phyloP scores from a whole-genome alignment of 1,140 invertebrate genomes.

The Drosophila nigrodunni region DNA sequence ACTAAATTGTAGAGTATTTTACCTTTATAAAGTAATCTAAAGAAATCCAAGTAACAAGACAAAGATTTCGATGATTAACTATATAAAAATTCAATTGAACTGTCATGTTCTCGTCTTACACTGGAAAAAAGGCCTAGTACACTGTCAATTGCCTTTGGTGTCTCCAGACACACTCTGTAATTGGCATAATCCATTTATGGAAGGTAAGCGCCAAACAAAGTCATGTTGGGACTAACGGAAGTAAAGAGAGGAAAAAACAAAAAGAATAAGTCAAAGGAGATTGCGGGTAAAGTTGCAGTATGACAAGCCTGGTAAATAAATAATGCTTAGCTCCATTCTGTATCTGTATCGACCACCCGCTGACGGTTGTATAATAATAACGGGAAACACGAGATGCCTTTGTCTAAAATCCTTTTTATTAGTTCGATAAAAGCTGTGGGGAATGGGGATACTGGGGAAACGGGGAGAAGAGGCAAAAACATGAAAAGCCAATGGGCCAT shows the following conservation, averaged over 20 bases:
- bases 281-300: conserved; percentile 63
- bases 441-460: neutral
- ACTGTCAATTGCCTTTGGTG: neutral
- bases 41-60: neutral
- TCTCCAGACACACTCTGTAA: conserved; percentile 55
- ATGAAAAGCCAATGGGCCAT: conserved; percentile 38
- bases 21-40: neutral
- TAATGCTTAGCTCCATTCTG: conserved; percentile 5
- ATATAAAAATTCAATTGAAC: neutral
- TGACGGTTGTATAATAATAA: conserved; percentile 68
- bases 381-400: conserved; percentile 74
- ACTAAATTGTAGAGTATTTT: conserved; percentile 7
- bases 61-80: neutral
- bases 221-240: conserved; percentile 8
- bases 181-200: conserved; percentile 79
- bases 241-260: conserved; percentile 29
- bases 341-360: conserved; percentile 27
- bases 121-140: conserved; percentile 4
- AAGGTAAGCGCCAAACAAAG: conserved; percentile 59
- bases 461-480: conserved; percentile 6
- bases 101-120: neutral
- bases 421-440: conserved; percentile 67
- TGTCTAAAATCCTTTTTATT: conserved; percentile 82
- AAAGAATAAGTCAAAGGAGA: conserved; percentile 60
- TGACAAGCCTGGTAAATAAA: conserved; percentile 74